phyloP scores from a whole-genome alignment of 1,140 invertebrate genomes.

The Penaeus japonicus region DNA sequence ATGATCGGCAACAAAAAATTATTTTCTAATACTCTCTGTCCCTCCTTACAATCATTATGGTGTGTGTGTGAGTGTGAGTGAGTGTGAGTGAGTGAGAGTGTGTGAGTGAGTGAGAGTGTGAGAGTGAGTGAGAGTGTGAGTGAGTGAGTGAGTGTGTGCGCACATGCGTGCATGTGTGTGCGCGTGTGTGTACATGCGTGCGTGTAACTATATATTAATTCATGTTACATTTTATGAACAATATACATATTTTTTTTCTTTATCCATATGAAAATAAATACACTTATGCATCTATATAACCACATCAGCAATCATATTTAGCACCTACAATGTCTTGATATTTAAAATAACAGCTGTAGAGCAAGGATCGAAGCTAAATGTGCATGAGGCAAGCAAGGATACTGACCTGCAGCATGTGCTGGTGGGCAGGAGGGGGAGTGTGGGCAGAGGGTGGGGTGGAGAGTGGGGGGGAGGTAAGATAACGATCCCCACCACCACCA shows the following conservation, averaged over 20 bases:
- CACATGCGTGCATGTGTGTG: background rate
- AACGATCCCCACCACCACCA: conserved; percentile 38
- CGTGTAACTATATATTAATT: background rate
- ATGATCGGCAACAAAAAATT: background rate
- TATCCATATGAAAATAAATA: conserved; percentile 1
- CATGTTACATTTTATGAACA: background rate
- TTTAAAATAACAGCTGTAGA: background rate
- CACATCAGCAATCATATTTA: background rate
- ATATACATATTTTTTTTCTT: background rate
- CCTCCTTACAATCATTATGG: too few relatives aligned
- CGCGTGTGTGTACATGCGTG: background rate
- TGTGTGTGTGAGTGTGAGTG: too few relatives aligned
- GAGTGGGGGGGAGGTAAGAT: conserved; percentile 40
- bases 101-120: too few relatives aligned
- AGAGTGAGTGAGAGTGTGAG: background rate
- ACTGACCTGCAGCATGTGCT: conserved; percentile 50
- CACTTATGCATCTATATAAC: background rate
- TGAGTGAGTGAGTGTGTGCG: background rate
- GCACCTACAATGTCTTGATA: background rate
- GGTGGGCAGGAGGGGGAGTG: conserved; percentile 52
- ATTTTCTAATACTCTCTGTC: too few relatives aligned
- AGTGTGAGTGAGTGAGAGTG: too few relatives aligned
- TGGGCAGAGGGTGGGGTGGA: conserved; percentile 47
- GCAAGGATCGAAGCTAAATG: background rate
- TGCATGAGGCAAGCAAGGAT: background rate